A percentile compares a stretch with the other conserved stretches of the same genome.
Evolutionary conservation across 2,113 vertebrate species (phyloP).

Genomic region (Pteropus alecto): DNA sequence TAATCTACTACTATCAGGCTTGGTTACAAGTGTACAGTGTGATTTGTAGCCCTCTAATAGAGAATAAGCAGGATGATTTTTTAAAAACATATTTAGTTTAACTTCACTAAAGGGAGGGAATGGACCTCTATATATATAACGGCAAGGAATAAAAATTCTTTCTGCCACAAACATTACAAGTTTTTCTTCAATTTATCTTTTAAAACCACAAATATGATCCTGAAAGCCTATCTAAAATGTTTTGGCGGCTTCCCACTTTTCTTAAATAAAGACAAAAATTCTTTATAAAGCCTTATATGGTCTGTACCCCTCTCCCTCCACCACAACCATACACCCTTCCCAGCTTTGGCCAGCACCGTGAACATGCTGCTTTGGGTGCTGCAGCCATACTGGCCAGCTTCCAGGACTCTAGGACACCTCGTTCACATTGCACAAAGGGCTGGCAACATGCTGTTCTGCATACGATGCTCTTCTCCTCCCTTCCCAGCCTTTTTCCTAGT

Average conservation of each 20-base stretch:
- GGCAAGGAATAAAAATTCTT: neutral
- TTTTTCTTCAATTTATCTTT: neutral
- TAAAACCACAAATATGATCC: neutral
- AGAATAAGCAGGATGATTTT: neutral
- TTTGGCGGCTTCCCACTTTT: conserved; percentile 11
- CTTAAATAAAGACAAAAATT: neutral
- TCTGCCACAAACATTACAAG: neutral
- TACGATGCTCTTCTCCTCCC: neutral
- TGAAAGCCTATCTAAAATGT: neutral
- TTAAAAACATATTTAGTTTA: neutral
- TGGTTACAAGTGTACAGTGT: neutral
- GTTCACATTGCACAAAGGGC: neutral
- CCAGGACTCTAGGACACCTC: neutral
- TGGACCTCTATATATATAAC: neutral
- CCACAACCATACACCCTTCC: accelerated
- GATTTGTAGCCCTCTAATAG: neutral
- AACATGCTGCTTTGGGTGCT: neutral
- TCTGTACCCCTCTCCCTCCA: neutral
- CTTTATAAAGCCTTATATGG: neutral
- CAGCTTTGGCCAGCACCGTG: neutral
- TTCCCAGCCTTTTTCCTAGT: neutral
- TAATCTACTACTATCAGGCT: neutral
- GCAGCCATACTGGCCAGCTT: neutral
- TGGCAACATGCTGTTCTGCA: neutral
- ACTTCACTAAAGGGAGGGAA: neutral